Conservation (phyloP, 2,797 vertebrate genomes). For the Atherinosoma microstoma region DNA sequence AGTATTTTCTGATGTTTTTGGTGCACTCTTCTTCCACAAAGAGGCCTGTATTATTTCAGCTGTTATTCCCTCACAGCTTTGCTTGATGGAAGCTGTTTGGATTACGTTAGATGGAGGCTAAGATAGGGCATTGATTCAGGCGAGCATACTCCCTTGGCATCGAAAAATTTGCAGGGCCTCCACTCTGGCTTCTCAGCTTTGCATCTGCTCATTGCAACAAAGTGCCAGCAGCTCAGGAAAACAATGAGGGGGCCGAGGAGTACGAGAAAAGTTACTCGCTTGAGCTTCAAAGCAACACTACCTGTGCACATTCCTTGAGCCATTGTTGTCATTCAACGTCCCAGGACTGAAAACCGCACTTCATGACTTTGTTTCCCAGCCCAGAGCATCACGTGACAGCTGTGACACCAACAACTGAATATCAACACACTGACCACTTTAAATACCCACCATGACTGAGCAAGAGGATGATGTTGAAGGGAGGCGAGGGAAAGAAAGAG, state of each 20-base stretch:
- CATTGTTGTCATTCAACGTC: too few species aligned
- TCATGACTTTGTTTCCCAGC: too few species aligned
- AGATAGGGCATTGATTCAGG: slow-evolving; percentile 19
- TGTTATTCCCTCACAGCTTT: background rate
- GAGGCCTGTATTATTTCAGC: background rate
- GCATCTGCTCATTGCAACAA: slow-evolving; percentile 25
- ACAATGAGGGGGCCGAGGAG: background rate
- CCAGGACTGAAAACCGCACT: too few species aligned
- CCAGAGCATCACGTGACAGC: too few species aligned
- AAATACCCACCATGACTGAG: too few species aligned
- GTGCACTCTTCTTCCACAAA: background rate
- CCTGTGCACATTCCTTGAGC: too few species aligned
- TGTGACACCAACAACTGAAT: too few species aligned
- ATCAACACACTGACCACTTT: too few species aligned
- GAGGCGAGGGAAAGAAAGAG: too few species aligned
- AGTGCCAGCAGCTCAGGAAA: slow-evolving; percentile 7
- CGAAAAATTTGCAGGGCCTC: slow-evolving; percentile 28
- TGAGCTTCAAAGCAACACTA: too few species aligned
- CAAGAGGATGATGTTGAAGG: too few species aligned
- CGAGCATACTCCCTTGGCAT: slow-evolving; percentile 15
- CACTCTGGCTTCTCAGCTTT: slow-evolving; percentile 11
- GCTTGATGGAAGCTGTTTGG: slow-evolving; percentile 26
- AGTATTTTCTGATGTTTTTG: background rate
- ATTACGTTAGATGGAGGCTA: slow-evolving; percentile 2
- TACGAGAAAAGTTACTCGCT: background rate